Evolutionary conservation across 2,888 invertebrate species (phyloP).

Genomic region (Malachius bipustulatus): DNA sequence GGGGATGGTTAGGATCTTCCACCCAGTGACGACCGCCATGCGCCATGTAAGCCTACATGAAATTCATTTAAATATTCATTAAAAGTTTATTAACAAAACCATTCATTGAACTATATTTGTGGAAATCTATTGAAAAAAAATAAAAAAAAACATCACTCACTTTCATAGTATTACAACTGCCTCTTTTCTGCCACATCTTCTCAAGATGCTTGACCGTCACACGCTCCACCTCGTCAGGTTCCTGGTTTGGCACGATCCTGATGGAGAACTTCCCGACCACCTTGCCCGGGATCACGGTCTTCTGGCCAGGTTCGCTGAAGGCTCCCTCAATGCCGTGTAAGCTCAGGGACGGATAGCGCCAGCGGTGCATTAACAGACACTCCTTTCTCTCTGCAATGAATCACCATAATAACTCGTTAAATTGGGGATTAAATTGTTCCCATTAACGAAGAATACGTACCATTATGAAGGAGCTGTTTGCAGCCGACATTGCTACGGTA

Average conservation of each 20-base stretch:
- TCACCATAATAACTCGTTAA: too few species aligned
- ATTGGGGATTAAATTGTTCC: too few species aligned
- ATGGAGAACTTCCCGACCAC: constrained; percentile 96
- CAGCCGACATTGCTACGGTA: constrained; percentile 66
- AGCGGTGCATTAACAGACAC: constrained; percentile 82
- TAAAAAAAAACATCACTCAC: constrained; percentile 31
- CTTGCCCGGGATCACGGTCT: constrained; percentile 89
- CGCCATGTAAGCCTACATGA: constrained; percentile 23
- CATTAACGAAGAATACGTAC: too few species aligned
- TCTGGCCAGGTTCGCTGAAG: constrained; percentile 83
- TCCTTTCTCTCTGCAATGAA: constrained; percentile 73
- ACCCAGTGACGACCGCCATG: constrained; percentile 82
- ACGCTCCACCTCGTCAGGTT: constrained; percentile 69
- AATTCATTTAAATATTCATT: not conserved
- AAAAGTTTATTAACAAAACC: too few species aligned
- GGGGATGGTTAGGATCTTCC: constrained; percentile 81
- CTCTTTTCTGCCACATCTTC: constrained; percentile 64
- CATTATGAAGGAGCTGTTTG: constrained; percentile 55
- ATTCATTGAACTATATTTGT: too few species aligned
- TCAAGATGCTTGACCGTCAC: constrained; percentile 68
- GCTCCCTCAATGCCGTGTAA: constrained; percentile 94
- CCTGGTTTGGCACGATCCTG: constrained; percentile 90
- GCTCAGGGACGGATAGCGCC: constrained; percentile 89
- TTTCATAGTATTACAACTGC: constrained; percentile 78
- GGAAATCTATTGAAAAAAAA: not conserved